phyloP scores from a whole-genome alignment of 2,888 invertebrate species.

The Pheosia tremula region DNA sequence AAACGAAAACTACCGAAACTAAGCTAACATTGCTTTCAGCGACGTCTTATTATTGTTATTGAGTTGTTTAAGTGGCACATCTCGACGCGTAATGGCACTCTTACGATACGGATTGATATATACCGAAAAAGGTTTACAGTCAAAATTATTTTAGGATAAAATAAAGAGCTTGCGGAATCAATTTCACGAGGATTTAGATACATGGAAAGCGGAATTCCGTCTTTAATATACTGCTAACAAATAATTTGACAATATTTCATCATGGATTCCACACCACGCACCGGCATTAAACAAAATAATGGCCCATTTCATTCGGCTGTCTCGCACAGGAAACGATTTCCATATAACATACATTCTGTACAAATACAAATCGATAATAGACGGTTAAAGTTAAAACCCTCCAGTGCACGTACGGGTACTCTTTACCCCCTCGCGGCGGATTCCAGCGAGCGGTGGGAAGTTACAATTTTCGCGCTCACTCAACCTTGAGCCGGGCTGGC shows the following conservation, averaged over 20 bases:
- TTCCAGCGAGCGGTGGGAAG: constrained; percentile 48
- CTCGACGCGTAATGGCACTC: constrained; percentile 4
- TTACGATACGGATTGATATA: constrained; percentile 13
- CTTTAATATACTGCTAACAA: neutral
- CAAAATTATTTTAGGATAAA: neutral
- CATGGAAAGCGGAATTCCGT: neutral
- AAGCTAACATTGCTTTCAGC: neutral
- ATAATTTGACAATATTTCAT: neutral
- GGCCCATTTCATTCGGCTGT: neutral
- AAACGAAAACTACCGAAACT: neutral
- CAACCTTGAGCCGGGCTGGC: constrained; percentile 65
- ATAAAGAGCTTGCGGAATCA: neutral
- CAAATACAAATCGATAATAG: constrained; percentile 25
- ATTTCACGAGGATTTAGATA: neutral
- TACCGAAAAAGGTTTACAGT: constrained; percentile 11
- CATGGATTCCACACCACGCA: neutral
- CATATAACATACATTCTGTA: constrained; percentile 9
- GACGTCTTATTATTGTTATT: constrained; percentile 17
- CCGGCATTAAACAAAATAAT: constrained; percentile 1
- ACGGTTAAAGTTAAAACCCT: constrained; percentile 33
- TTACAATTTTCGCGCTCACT: constrained; percentile 75
- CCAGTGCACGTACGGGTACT: constrained; percentile 35
- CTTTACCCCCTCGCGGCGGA: constrained; percentile 39
- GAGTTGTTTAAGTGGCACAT: constrained; percentile 18
- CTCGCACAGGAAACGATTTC: constrained; percentile 2